Base-by-base conservation (phyloP, 2,113 vertebrate genomes). In the Sylvicapra grimmia region DNA sequence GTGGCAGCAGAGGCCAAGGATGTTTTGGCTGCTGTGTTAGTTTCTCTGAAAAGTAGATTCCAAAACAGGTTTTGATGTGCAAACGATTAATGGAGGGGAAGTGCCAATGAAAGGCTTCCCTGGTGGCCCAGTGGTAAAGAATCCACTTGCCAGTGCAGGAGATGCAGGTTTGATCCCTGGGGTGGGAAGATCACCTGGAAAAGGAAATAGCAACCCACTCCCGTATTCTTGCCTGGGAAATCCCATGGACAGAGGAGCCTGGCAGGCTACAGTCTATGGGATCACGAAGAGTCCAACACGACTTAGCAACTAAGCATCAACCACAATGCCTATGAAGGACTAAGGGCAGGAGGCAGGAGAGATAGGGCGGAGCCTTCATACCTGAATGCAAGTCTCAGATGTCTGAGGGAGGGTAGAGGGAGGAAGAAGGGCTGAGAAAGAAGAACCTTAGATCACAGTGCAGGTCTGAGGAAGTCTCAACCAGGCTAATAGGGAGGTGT, bases 301-400 rank as follows among this genome's bases (percentile, higher is more conserved):
- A 8, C 40, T 77, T 25, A 44, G 72, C 36, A 44, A 13, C 23
- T 77, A 44, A 77, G 12, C 23, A 77, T 15, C 40, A 77, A 44
- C 72, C 40, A 27, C 72, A 44, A 4, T 0, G 27, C 40, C 15
- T 5, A 0, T 33, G 82, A 31, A 15, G 14, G 59, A 31, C 40
- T 15, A 15, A 59, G 80, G 72, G 54, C 86, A 47, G 85, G 51
- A 80, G 44, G 80, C 5, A 2, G 40, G 58, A 59, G 44, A 15
- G 5, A 19, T 11, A 6, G 36, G 33, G 56, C 13, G n/a, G 49
- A 80, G 21, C 8, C 40, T 53, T 15, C 5, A 27, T 13, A 14
- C 29, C 65, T 1, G 5, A 2, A 63, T 7, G 3, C 49, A 5
- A 75, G 16, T 13, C 51, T 0, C 0, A 72, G n/a, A 23, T 5